Base-by-base conservation (phyloP, 2,113 vertebrate genomes). In the Lethenteron reissneri region DNA sequence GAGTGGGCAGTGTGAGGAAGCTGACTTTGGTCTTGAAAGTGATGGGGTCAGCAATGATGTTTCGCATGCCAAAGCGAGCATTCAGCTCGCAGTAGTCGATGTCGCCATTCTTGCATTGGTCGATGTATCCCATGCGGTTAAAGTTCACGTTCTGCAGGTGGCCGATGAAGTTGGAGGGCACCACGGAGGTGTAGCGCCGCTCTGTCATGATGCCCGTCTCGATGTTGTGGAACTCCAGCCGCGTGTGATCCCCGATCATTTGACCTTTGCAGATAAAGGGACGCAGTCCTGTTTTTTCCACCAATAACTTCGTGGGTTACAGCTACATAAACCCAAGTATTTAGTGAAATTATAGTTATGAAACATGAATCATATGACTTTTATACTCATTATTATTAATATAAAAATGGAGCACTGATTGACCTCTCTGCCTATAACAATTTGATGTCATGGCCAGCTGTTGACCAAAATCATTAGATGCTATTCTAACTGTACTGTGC, bases 171-270 rank as follows among this genome's bases (percentile, higher is more conserved):
- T 90, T 94, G 75, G 94, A 99, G 0, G 94, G 94, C 74, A 95
- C 88, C 72, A 86, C 83, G 1, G 94, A 92, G 76, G 92, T 84
- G 72, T 92, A 99, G 0, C 86, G 85, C 4, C 92, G 89, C 83
- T 99, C 94, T 0, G 90, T 99, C 94, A 99, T 97, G 79, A 88
- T 87, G 25, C 94, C 94, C 0, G 94, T 97, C 81, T 99, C 94
- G 0, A 99, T 95, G 77, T 97, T 96, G 81, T 99, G 91, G 83
- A 99, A 99, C 79, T 99, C 94, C 82, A 99, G 78, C n/a, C 94
- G 91, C 3, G 94, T 99, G 70, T 99, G 94, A 77, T 99, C 94
- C 10, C 94, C 94, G 74, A 92, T 87, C 92, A 99, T 99, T 1
- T 92, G 89, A 74, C 94, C 94, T 41, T 41, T 41, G 41, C 41